phyloP scores from a whole-genome alignment of 2,888 invertebrate genomes.

The Orthosia gothica region DNA sequence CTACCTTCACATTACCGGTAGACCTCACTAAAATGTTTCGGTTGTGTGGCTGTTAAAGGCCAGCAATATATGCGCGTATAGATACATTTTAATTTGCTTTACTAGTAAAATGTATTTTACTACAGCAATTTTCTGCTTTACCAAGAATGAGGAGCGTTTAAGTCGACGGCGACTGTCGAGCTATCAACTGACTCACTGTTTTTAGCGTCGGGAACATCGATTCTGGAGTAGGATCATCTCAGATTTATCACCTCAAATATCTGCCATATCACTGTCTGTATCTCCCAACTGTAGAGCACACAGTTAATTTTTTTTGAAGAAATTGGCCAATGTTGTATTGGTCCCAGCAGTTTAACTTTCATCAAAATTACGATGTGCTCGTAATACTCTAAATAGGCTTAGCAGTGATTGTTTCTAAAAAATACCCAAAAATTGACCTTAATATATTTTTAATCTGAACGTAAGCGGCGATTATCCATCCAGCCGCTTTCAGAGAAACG shows the following conservation, averaged over 20 bases:
- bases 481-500: conserved; percentile 16
- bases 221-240: not conserved
- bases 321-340: too few species aligned
- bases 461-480: conserved; percentile 35
- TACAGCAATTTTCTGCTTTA: too few species aligned
- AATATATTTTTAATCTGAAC: conserved; percentile 53
- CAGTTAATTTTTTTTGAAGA: not conserved
- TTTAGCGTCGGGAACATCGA: not conserved
- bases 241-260: not conserved
- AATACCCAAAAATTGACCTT: conserved; percentile 16
- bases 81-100: not conserved
- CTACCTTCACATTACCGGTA: not conserved
- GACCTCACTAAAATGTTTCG: too few species aligned
- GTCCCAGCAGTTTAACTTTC: conserved; percentile 13
- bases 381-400: not conserved
- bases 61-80: too few species aligned
- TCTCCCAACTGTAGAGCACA: not conserved
- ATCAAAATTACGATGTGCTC: not conserved
- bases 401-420: conserved; percentile 24
- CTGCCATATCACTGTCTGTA: not conserved
- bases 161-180: not conserved
- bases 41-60: too few species aligned
- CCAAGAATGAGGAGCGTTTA: too few species aligned
- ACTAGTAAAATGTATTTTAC: not conserved
- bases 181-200: not conserved